phyloP scores from a whole-genome alignment of 2,888 invertebrate species.

The Eledona agricola region DNA sequence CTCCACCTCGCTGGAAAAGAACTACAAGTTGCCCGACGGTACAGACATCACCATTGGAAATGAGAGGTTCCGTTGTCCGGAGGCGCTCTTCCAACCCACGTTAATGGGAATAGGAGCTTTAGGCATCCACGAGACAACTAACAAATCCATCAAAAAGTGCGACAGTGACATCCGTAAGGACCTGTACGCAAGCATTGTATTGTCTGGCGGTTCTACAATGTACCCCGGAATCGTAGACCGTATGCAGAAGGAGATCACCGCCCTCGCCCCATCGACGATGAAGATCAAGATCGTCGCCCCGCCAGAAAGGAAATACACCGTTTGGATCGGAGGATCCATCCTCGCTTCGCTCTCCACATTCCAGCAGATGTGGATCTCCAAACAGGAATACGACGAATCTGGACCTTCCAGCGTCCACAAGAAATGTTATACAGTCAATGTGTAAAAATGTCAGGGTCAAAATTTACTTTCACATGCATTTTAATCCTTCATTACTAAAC shows the following conservation, averaged over 20 bases:
- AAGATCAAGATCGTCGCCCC: conserved; percentile 95
- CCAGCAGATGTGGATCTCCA: conserved; percentile 97
- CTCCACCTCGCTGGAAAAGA: conserved; percentile 94
- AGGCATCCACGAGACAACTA: conserved; percentile 89
- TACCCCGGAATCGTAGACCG: conserved; percentile 92
- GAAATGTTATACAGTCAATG: conserved; percentile 92
- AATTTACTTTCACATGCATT: conserved; percentile 52
- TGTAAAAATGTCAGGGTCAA: conserved; percentile 53
- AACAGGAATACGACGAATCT: conserved; percentile 97
- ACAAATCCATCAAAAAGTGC: conserved; percentile 98
- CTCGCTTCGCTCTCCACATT: conserved; percentile 90
- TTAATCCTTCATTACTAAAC: no score
- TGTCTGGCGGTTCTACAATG: conserved; percentile 95
- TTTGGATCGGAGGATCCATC: conserved; percentile 94
- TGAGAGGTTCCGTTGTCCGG: conserved; percentile 95
- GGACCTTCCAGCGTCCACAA: conserved; percentile 97
- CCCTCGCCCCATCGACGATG: conserved; percentile 89
- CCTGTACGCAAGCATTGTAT: conserved; percentile 93
- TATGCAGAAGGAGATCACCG: conserved; percentile 87
- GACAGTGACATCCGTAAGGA: conserved; percentile 97
- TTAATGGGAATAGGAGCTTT: conserved; percentile 90
- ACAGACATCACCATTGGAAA: conserved; percentile 92
- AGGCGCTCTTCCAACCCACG: conserved; percentile 93
- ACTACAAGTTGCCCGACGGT: conserved; percentile 93
- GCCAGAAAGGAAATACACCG: conserved; percentile 93